Conservation (phyloP, 2,113 vertebrate species). For the Myotis yumanensis region DNA sequence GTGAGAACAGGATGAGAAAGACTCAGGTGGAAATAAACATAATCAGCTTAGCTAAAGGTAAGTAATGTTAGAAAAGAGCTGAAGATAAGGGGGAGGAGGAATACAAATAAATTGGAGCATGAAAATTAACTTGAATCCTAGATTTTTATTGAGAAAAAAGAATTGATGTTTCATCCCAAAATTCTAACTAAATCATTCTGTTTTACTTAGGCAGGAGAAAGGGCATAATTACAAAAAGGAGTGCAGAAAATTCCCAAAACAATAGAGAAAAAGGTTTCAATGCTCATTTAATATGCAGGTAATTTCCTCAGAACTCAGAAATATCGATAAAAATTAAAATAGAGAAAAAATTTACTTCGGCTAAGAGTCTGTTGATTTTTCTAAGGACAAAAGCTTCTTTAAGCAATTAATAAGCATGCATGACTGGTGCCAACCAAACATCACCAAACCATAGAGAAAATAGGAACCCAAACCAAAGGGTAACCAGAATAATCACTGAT, state of each 20-base stretch:
- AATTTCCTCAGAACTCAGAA: constrained; percentile 34
- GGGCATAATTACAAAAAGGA: background rate
- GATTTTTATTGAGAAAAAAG: background rate
- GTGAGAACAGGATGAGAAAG: background rate
- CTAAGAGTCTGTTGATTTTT: background rate
- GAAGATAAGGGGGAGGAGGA: background rate
- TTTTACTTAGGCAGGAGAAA: constrained; percentile 14
- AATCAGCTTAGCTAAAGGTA: background rate
- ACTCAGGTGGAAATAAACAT: background rate
- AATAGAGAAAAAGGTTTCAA: background rate
- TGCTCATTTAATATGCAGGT: background rate
- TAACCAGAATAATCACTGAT: background rate
- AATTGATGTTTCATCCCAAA: background rate
- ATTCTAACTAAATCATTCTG: constrained; percentile 16
- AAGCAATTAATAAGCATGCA: background rate
- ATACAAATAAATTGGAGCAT: background rate
- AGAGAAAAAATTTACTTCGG: background rate
- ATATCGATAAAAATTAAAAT: constrained; percentile 6
- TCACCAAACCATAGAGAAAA: background rate
- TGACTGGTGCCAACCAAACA: background rate
- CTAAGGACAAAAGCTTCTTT: background rate
- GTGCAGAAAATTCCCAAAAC: background rate
- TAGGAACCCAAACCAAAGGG: background rate
- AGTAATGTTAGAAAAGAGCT: background rate
- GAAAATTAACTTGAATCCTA: background rate